A percentile compares a stretch with the other conserved stretches of the same genome.
phyloP scores from a whole-genome alignment of 2,888 invertebrate species.

The Mesoligia furuncula region DNA sequence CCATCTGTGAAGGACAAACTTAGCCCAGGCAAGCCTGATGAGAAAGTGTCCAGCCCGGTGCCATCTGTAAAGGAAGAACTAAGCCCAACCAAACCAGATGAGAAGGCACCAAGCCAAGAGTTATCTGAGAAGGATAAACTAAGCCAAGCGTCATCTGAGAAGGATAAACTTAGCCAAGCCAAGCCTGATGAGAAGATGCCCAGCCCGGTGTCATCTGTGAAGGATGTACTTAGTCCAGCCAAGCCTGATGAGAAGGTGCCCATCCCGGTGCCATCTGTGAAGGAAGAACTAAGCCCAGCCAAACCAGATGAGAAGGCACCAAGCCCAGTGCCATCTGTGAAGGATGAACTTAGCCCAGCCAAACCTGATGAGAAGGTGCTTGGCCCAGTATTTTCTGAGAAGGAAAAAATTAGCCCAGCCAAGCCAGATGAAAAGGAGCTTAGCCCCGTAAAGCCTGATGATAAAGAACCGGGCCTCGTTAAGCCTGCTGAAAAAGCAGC shows the following conservation, averaged over 20 bases:
- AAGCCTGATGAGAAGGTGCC: background rate
- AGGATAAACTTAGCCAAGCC: rapidly evolving
- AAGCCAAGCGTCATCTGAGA: rapidly evolving
- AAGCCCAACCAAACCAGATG: background rate
- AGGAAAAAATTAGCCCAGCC: background rate
- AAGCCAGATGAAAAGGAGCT: background rate
- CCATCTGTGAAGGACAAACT: no score
- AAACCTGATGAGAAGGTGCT: background rate
- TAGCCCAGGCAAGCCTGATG: background rate
- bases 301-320: no score
- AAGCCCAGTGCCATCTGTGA: rapidly evolving
- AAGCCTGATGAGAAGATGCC: background rate
- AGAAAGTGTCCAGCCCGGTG: background rate
- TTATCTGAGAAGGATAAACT: background rate
- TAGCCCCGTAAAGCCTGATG: background rate
- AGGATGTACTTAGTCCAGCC: background rate
- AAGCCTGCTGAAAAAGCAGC: background rate
- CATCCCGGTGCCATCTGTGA: background rate
- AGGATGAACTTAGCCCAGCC: rapidly evolving
- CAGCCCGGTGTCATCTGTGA: rapidly evolving
- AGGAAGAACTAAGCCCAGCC: rapidly evolving
- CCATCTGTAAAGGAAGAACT: background rate
- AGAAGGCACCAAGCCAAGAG: background rate
- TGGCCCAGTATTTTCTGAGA: rapidly evolving
- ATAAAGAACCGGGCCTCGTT: background rate